Conservation (phyloP, 1,140 invertebrate genomes). For the Piezodorus guildinii region DNA sequence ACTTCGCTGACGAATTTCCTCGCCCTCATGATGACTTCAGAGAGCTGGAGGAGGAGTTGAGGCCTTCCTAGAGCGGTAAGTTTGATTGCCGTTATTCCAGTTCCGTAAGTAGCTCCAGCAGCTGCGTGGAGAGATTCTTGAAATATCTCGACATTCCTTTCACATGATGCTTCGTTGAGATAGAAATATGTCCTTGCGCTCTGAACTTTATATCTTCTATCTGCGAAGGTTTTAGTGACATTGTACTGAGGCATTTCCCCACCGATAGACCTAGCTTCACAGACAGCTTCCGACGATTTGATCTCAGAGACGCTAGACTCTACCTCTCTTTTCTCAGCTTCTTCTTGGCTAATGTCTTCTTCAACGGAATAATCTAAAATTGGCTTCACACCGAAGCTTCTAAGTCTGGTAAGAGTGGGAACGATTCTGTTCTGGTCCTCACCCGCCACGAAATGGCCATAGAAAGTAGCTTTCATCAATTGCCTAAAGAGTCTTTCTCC, state of each 20-base stretch:
- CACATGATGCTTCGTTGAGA: conserved; percentile 92
- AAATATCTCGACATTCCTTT: conserved; percentile 95
- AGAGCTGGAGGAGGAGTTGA: conserved; percentile 92
- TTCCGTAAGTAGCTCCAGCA: conserved; percentile 81
- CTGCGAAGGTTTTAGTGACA: conserved; percentile 87
- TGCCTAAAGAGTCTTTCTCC: conserved; percentile 75
- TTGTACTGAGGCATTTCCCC: conserved; percentile 63
- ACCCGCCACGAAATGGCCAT: conserved; percentile 98
- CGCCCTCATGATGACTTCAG: conserved; percentile 90
- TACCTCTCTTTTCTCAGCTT: conserved; percentile 81
- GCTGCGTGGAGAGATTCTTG: conserved; percentile 91
- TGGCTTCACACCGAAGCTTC: conserved; percentile 93
- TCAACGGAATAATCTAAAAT: conserved; percentile 98
- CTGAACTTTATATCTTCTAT: conserved; percentile 83
- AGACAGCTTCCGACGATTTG: conserved; percentile 12
- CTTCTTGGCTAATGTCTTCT: conserved; percentile 84
- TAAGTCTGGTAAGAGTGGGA: conserved; percentile 68
- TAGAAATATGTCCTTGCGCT: conserved; percentile 97
- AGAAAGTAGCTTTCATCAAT: conserved; percentile 92
- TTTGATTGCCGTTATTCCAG: conserved; percentile 66
- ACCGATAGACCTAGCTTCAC: conserved; percentile 17
- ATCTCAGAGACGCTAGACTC: conserved; percentile 34
- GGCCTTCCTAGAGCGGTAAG: not conserved
- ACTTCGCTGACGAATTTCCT: conserved; percentile 85
- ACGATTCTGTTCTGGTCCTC: conserved; percentile 80